Evolutionary conservation across 53 echinoderm and acorn worm species (phyloP), one percentile per base, ranked within the genome.

Genomic region (Temnopleurus reevesii): DNA sequence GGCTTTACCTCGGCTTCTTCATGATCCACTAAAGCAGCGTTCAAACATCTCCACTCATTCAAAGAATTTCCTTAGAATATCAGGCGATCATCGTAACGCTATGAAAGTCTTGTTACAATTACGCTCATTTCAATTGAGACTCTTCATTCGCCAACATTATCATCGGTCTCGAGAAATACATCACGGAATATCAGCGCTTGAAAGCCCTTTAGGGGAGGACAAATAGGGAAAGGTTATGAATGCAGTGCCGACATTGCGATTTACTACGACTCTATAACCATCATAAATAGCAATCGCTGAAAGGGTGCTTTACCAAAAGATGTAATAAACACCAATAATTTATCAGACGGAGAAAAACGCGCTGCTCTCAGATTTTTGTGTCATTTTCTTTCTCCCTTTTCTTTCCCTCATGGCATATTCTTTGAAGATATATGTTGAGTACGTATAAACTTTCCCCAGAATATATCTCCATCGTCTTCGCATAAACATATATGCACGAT

Each of bases 21-120:
- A 63, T 63, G 19, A 63, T 63, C n/a, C 63, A 63, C 33, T 63
- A 31, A 31, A 63, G 63, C 63, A 34, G 18, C 63, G 63, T 63
- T 63, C 63, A 63, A 63, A 63, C 63, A 63, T 63, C 63, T 33
- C 77, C 43, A 45, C 77, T 45, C 45, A 45, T 43, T 45, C 77
- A 77, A 44, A 45, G 77, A 77, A 77, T 77, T 77, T 45, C 45
- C 45, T 77, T 45, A 45, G 19, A 77, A 43, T n/a, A n/a, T n/a
- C n/a, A 12, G 25, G 45, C 77, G 77, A 77, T 77, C 77, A 77
- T 45, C 45, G 77, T 77, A 77, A 77, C 43, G 44, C 77, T 21
- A 26, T 45, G 77, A 77, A 77, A 77, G 24, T 77, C 77, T 77
- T 77, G 77, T 77, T 45, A 77, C 77, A 77, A 77, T 77, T 77